Evolutionary conservation across 2,888 invertebrate genomes (phyloP).

Genomic region (Drosophila colorata): DNA sequence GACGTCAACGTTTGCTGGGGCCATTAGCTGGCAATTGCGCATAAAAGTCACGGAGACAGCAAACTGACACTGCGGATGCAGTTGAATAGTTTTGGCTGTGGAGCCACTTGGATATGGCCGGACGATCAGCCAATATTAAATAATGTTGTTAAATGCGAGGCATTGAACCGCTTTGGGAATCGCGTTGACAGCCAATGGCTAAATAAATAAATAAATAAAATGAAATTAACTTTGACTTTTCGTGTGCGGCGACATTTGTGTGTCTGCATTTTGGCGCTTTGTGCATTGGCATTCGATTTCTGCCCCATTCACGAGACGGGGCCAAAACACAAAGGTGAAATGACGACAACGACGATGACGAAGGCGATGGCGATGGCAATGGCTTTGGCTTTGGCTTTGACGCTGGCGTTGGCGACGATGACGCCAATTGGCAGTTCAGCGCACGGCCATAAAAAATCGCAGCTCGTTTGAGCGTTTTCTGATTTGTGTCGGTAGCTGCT

Average conservation of each 20-base stretch:
- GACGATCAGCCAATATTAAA: conserved; percentile 76
- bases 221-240: conserved; percentile 73
- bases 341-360: conserved; percentile 52
- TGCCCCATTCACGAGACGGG: conserved; percentile 16
- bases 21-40: conserved; percentile 78
- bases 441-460: conserved; percentile 75
- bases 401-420: conserved; percentile 20
- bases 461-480: conserved; percentile 78
- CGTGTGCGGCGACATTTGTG: conserved; percentile 60
- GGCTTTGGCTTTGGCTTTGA: conserved; percentile 13
- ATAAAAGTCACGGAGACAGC: conserved; percentile 72
- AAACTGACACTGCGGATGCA: conserved; percentile 45
- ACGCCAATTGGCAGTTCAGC: conserved; percentile 51
- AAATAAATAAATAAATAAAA: conserved; percentile 78
- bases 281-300: conserved; percentile 65
- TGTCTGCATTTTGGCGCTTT: conserved; percentile 41
- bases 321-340: conserved; percentile 75
- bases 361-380: conserved; percentile 28
- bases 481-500: conserved; percentile 64
- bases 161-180: conserved; percentile 65
- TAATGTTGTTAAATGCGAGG: conserved; percentile 76
- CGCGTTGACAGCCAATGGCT: conserved; percentile 46
- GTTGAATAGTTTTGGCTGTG: conserved; percentile 50
- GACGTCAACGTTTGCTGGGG: conserved; percentile 46
- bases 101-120: conserved; percentile 29